Base-by-base conservation (phyloP, 2,113 vertebrate species). In the Semicossyphus pulcher region DNA sequence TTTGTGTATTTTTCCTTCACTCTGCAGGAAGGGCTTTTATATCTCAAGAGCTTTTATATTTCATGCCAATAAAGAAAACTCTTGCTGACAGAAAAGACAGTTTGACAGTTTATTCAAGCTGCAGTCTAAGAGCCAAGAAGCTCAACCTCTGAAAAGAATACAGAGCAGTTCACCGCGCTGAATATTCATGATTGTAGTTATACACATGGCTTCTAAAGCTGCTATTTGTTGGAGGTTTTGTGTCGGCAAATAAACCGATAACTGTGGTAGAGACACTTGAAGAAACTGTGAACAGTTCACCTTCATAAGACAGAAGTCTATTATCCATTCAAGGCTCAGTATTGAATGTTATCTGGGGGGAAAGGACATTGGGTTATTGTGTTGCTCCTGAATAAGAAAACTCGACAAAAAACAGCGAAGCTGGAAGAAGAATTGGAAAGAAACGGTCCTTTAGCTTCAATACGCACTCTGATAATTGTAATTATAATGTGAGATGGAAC, bases 31-130 rank as follows among this genome's bases (percentile, higher is more conserved):
- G 4, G 18, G 16, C 73, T 78, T 81, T 87, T 42, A 84, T 68
- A 72, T 51, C 75, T 86, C 75, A 72, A 74, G 72, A 74, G 48
- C 83, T 80, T 89, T 80, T 86, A 80, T 72, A 80, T 86, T 82
- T 76, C 45, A 44, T 57, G 81, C 72, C 85, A 84, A 84, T 84
- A 82, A 80, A 76, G 65, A 57, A 80, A 77, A 78, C n/a, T 52
- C 2, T 0, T 28, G 52, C 69, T 72, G 85, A 86, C 85, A 83
- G 85, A 77, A 56, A 86, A 70, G 88, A 84, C 78, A 81, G 65
- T 79, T 83, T 89, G 87, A 86, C 84, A 80, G 83, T 83, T 87
- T 83, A 71, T 89, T 81, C 80, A 57, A 71, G 59, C 80, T 81
- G 80, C 65, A 80, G 77, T 80, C 86, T 80, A 77, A 81, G 80